These are phyloP conservation scores for Python bivittatus DNA, from an alignment of 2,113 vertebrate genomes.

Conservation along the genomic window DNA sequence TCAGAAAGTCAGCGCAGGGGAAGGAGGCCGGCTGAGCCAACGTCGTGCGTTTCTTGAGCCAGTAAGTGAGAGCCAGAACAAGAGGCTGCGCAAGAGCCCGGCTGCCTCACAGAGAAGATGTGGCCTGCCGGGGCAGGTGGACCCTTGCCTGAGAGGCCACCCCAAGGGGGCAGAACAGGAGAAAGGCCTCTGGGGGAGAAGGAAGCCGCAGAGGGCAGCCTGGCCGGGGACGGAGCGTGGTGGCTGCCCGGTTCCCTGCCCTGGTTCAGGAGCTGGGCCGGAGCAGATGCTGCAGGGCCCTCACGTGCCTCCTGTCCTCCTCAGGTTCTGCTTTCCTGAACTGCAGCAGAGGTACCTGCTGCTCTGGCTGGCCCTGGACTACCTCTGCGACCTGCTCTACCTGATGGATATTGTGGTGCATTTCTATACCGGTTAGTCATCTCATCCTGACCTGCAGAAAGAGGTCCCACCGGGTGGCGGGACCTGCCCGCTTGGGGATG, in stretches of 20 bases:
- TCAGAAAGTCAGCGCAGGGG: not conserved
- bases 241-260: no score
- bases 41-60: not conserved
- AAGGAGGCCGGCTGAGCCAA: no score
- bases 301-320: rapidly evolving
- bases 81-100: not conserved
- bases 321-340: conserved; percentile 84
- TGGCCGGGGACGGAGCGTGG: not conserved
- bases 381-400: conserved; percentile 82
- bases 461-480: not conserved
- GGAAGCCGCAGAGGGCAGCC: not conserved
- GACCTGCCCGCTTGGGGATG: not conserved
- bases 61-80: not conserved
- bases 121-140: not conserved
- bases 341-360: conserved; percentile 74
- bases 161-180: not conserved
- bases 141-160: not conserved
- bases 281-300: rapidly evolving
- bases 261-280: not conserved
- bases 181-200: not conserved
- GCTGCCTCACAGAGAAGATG: not conserved
- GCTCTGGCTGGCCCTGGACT: conserved; percentile 85
- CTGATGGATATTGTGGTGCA: conserved; percentile 78
- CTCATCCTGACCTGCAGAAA: not conserved
- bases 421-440: conserved; percentile 80